Conservation (phyloP, 2,888 invertebrate species). For the Heliothis peltigera region DNA sequence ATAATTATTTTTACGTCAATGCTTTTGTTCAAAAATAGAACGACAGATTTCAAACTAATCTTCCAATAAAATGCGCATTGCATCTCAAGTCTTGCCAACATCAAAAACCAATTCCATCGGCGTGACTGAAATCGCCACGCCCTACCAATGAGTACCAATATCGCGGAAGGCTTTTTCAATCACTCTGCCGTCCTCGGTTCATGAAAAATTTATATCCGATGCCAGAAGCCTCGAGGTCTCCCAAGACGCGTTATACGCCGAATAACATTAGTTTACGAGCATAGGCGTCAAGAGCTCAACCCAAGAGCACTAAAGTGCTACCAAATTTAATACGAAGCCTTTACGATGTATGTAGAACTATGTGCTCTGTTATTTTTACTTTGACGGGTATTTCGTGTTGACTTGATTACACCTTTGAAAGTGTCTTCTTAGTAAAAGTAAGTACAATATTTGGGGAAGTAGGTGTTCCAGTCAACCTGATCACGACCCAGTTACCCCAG, state of each 20-base stretch:
- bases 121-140: slow-evolving; percentile 54
- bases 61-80: slow-evolving; percentile 10
- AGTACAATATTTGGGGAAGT: neutral
- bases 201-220: slow-evolving; percentile 86
- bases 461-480: slow-evolving; percentile 19
- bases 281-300: slow-evolving; percentile 69
- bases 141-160: slow-evolving; percentile 78
- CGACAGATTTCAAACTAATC: neutral
- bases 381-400: slow-evolving; percentile 17
- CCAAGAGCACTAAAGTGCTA: slow-evolving; percentile 71
- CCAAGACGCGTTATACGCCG: slow-evolving; percentile 78
- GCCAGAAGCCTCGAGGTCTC: slow-evolving; percentile 68
- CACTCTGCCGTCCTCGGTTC: slow-evolving; percentile 80
- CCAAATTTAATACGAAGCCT: slow-evolving; percentile 73
- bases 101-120: slow-evolving; percentile 43
- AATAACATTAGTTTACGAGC: slow-evolving; percentile 86
- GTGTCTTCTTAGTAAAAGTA: too few species aligned
- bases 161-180: slow-evolving; percentile 83
- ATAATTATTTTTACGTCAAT: neutral
- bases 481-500: slow-evolving; percentile 16
- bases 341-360: slow-evolving; percentile 62
- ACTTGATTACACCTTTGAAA: too few species aligned
- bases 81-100: slow-evolving; percentile 28
- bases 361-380: slow-evolving; percentile 36
- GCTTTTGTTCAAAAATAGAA: neutral